Percentiles rank a stretch among this genome's conserved stretches.
Conservation (phyloP, 2,888 invertebrate species). For the Caenorhabditis sulstoni region DNA sequence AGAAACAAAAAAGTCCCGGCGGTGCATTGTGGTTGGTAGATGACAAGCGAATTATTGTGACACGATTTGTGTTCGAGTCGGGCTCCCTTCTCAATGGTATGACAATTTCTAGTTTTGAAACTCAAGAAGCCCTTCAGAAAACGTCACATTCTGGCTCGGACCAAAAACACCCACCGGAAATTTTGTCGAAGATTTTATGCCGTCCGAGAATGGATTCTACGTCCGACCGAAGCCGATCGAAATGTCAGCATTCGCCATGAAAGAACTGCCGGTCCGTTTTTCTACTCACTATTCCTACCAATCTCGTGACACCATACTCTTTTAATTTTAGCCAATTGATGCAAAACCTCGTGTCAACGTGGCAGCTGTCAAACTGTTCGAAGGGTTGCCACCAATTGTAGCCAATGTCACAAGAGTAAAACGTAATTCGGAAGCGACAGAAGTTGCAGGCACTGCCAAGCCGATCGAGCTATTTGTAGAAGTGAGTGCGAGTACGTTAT, state of each 20-base stretch:
- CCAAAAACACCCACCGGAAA: slow-evolving; percentile 72
- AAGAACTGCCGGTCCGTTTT: slow-evolving; percentile 61
- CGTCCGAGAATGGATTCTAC: slow-evolving; percentile 78
- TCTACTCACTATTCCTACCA: background rate
- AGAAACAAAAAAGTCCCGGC: slow-evolving; percentile 64
- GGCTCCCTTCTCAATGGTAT: slow-evolving; percentile 68
- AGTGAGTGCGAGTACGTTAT: no score
- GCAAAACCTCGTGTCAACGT: slow-evolving; percentile 60
- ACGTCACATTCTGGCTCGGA: slow-evolving; percentile 80
- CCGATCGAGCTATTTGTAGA: slow-evolving; percentile 62
- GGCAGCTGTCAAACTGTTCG: slow-evolving; percentile 44
- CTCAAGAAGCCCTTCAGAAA: slow-evolving; percentile 69
- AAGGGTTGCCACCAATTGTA: slow-evolving; percentile 59
- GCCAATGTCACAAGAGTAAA: slow-evolving; percentile 31
- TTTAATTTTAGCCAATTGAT: slow-evolving; percentile 59
- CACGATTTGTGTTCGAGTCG: slow-evolving; percentile 79
- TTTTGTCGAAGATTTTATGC: slow-evolving; percentile 73
- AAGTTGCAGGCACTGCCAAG: slow-evolving; percentile 30
- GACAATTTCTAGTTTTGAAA: background rate
- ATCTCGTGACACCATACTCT: no score
- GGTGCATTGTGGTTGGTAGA: slow-evolving; percentile 79
- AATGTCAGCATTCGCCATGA: slow-evolving; percentile 70
- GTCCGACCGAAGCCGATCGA: slow-evolving; percentile 75
- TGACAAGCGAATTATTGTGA: slow-evolving; percentile 75
- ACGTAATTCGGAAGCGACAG: slow-evolving; percentile 5